These are phyloP conservation scores for Anguilla japonica DNA, from an alignment of 2,113 vertebrate species.

Conservation along the genomic window DNA sequence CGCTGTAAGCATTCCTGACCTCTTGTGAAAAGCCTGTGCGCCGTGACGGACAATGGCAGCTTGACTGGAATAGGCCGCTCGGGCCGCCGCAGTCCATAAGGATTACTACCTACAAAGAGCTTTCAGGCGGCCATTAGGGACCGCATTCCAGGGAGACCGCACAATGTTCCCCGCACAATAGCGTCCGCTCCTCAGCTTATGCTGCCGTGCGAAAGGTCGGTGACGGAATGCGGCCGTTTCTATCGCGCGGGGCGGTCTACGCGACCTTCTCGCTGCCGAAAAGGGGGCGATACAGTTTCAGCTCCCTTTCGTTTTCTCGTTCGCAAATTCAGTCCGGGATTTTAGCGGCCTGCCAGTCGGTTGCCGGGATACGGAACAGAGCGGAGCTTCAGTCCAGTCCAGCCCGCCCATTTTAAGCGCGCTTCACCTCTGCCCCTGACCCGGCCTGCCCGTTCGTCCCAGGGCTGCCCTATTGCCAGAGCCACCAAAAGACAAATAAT, in stretches of 20 bases:
- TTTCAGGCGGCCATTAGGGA: neutral
- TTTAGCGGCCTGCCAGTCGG: neutral
- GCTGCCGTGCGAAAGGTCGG: neutral
- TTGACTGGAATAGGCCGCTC: neutral
- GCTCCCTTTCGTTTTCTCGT: neutral
- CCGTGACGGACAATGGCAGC: neutral
- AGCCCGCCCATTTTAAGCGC: slow-evolving; percentile 30
- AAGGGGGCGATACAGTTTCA: too few relatives aligned
- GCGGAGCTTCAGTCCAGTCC: neutral
- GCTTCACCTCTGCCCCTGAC: slow-evolving; percentile 45
- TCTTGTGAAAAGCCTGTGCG: too few relatives aligned
- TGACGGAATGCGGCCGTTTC: neutral
- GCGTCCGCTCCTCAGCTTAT: neutral
- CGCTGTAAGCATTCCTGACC: neutral
- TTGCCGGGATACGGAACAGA: slow-evolving; percentile 20
- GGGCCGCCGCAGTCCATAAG: neutral
- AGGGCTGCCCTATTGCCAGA: neutral
- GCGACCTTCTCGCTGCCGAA: neutral
- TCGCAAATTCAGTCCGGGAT: neutral
- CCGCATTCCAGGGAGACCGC: neutral
- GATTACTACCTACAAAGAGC: neutral
- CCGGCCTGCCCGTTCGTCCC: neutral
- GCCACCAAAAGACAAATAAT: neutral
- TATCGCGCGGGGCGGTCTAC: neutral
- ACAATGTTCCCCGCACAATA: neutral